Percentiles rank a stretch among this genome's conserved stretches.
These are phyloP conservation scores for Phylloscopus whistleri DNA, from an alignment of 2,113 vertebrate species.

Conservation along the genomic window DNA sequence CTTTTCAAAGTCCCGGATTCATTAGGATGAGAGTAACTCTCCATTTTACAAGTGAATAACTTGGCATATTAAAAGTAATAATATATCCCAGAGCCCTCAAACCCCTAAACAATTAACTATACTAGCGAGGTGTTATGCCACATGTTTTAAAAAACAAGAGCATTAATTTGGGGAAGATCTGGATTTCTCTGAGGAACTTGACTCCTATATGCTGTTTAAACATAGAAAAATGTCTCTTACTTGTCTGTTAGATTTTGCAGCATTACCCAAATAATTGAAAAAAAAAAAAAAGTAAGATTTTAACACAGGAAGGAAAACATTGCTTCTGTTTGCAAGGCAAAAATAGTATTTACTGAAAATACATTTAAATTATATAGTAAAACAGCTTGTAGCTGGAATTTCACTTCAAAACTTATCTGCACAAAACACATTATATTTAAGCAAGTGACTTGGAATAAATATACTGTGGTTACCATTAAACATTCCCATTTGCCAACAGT, in stretches of 20 bases:
- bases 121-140: background rate
- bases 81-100: background rate
- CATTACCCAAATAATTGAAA: background rate
- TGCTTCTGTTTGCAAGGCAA: background rate
- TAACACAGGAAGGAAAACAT: background rate
- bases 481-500: background rate
- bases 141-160: background rate
- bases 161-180: background rate
- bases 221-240: background rate
- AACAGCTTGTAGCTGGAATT: background rate
- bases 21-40: background rate
- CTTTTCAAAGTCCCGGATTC: background rate
- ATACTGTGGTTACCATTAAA: background rate
- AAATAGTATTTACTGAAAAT: constrained; percentile 45
- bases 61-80: background rate
- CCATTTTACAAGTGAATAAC: background rate
- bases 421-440: constrained; percentile 14
- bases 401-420: constrained; percentile 25
- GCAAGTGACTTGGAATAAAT: constrained; percentile 31
- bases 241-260: background rate
- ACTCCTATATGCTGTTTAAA: background rate
- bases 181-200: background rate
- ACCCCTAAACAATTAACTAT: background rate
- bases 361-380: constrained; percentile 14
- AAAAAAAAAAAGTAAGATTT: background rate